These are phyloP conservation scores for Heliornis fulica DNA, from an alignment of 2,113 vertebrate genomes.

Conservation along the genomic window DNA sequence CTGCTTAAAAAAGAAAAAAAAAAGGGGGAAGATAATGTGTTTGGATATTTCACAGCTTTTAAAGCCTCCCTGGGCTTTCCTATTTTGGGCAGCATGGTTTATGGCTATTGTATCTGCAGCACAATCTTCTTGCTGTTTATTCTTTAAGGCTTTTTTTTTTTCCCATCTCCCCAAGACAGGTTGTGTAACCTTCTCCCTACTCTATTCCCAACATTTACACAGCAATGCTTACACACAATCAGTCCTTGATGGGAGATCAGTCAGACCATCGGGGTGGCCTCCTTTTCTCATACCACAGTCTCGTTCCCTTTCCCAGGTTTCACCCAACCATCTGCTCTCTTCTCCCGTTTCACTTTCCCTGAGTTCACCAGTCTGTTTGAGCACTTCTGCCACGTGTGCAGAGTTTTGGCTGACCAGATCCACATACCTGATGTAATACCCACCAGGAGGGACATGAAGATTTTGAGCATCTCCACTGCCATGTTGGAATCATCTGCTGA, in stretches of 20 bases:
- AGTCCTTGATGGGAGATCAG: neutral
- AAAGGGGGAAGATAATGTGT: neutral
- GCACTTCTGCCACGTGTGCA: conserved; percentile 97
- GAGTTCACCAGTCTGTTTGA: conserved; percentile 86
- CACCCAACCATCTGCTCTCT: conserved; percentile 87
- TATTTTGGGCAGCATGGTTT: conserved; percentile 43
- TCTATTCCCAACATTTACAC: neutral
- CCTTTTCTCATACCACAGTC: conserved; percentile 85
- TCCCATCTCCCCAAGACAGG: neutral
- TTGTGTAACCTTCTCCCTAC: neutral
- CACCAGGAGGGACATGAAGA: conserved; percentile 96
- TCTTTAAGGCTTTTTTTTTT: conserved; percentile 7
- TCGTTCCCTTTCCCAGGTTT: conserved; percentile 94
- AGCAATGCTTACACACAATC: neutral
- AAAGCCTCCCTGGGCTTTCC: conserved; percentile 69
- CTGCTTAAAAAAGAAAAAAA: neutral
- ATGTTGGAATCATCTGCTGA: conserved; percentile 89
- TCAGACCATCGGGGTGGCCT: rapidly evolving
- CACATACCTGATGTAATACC: conserved; percentile 99
- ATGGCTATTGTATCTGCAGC: conserved; percentile 36
- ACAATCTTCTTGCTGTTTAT: neutral
- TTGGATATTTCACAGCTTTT: conserved; percentile 76
- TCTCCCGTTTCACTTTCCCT: conserved; percentile 85
- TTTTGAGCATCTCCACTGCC: conserved; percentile 96
- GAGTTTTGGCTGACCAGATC: conserved; percentile 99